Evolutionary conservation across 2,888 invertebrate genomes (phyloP), one percentile per base, ranked within the genome.

Genomic region (Cerastis leucographa): DNA sequence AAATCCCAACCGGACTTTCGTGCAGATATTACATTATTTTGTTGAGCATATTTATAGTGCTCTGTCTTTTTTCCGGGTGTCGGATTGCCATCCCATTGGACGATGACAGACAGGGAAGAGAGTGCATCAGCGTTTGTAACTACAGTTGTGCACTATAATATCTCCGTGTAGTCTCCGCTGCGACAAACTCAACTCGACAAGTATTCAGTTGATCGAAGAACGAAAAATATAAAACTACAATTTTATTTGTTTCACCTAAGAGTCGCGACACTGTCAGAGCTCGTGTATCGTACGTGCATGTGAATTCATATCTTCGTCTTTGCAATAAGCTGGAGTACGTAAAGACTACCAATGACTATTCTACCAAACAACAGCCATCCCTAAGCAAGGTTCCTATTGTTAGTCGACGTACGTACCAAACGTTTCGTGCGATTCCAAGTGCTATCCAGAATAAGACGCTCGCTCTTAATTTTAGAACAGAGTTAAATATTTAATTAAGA

Each of bases 401-500:
- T 29, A 83, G 76, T 83, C 85, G 8, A n/a, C 35, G 12, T 81
- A 46, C 76, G 85, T 83, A 71, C 35, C 6, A 42, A 75, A 46
- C 74, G 61, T 80, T 80, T 62, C 76, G 61, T 35, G 22, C 73
- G 51, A 71, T 69, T 62, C 54, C 68, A 62, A 66, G 62, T 61
- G 46, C 71, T 81, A 49, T 62, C 64, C 87, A 88, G 88, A 92
- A 92, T 91, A 92, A 70, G 87, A 64, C 81, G 46, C 56, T 78
- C 25, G 76, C 61, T 85, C 89, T 89, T 90, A 89, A 91, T 90
- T 91, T 88, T 85, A 86, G 89, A 86, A 88, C 86, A 83, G 84
- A 86, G 89, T 87, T 89, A 91, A 91, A 92, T 91, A 92, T 92
- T 92, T 91, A 91, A 92, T 92, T 90, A 91, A 90, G 89, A 89